Conservation (phyloP, 30 jellyfish, hydroid and myxozoan species). For the Morbakka virulenta region DNA sequence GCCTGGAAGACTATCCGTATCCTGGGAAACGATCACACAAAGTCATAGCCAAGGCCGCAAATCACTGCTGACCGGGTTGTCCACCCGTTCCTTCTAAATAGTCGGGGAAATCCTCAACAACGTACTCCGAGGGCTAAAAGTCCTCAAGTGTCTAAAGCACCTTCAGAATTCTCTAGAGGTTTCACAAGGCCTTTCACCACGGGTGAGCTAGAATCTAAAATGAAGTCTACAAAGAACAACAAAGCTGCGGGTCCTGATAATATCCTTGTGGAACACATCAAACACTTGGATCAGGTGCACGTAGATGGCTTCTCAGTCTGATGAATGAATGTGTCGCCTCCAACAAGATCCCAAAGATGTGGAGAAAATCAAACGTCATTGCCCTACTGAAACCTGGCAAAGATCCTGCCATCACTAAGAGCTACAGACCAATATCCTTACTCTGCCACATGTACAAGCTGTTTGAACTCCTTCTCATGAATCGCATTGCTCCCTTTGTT, state of each 20-base stretch:
- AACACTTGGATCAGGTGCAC: not conserved
- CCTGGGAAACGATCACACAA: not conserved
- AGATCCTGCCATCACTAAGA: not conserved
- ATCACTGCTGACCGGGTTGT: not conserved
- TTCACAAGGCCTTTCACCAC: not conserved
- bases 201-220: not conserved
- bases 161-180: not conserved
- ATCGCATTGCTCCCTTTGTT: not conserved
- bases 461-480: not conserved
- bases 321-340: not conserved
- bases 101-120: not conserved
- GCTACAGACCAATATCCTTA: not conserved
- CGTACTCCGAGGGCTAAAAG: not conserved
- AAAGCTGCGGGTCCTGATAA: not conserved
- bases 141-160: not conserved
- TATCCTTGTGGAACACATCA: not conserved
- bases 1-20: not conserved
- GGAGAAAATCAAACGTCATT: not conserved
- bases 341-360: not conserved
- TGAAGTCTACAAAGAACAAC: not conserved
- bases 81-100: not conserved
- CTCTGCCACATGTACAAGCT: not conserved
- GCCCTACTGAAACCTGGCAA: no score
- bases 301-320: not conserved
- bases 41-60: not conserved